phyloP scores from a whole-genome alignment of 2,888 invertebrate species.

The Glyphotaelius pellucidus region DNA sequence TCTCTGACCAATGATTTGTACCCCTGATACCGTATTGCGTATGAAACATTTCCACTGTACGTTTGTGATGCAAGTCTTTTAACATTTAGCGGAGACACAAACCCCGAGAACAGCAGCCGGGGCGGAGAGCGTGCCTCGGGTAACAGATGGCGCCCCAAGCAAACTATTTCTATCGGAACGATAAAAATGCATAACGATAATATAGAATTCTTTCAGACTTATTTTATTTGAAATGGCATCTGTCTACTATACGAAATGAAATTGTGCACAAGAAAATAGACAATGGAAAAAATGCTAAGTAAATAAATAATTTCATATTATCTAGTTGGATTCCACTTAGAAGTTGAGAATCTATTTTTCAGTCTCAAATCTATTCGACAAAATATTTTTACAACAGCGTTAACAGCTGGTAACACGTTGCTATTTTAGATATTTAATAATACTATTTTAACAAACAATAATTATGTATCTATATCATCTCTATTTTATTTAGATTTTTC shows the following conservation, averaged over 20 bases:
- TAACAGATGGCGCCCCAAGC: conserved; percentile 63
- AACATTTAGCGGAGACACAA: conserved; percentile 61
- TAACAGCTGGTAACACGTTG: no score
- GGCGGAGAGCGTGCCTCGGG: conserved; percentile 35
- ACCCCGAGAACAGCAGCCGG: conserved; percentile 44
- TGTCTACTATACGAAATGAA: not conserved
- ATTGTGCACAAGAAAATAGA: not conserved
- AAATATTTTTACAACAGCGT: no score
- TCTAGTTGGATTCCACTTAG: not conserved
- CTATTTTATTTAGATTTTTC: no score
- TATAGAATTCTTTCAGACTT: not conserved
- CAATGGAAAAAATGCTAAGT: not conserved
- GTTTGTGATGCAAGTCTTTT: conserved; percentile 19
- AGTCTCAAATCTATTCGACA: not conserved
- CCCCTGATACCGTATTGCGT: not conserved
- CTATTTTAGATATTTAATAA: no score
- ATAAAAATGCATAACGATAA: conserved; percentile 50
- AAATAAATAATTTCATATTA: not conserved
- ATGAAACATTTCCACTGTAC: not conserved
- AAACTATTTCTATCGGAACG: conserved; percentile 34
- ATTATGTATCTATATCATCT: no score
- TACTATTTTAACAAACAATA: no score
- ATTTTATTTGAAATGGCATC: not conserved
- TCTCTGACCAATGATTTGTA: not conserved
- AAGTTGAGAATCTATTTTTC: not conserved